A percentile compares a stretch with the other conserved stretches of the same genome.
Evolutionary conservation across 2,888 invertebrate species (phyloP).

Genomic region (Drosophila maculinotata): DNA sequence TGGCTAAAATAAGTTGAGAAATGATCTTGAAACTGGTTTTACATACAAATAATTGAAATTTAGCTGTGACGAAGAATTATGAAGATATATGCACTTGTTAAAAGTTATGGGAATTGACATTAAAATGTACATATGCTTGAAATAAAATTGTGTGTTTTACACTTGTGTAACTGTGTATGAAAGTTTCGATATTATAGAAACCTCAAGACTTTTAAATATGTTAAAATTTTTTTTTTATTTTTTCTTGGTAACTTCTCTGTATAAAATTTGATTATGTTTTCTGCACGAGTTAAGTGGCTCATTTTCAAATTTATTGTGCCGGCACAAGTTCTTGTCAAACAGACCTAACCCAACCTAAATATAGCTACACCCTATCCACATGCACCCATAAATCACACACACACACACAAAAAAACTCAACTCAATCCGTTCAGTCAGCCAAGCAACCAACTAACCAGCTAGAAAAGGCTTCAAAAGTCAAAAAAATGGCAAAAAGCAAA

Average conservation of each 20-base stretch:
- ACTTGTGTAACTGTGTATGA: no score
- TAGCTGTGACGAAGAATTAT: neutral
- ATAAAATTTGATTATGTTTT: constrained; percentile 17
- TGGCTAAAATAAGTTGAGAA: constrained; percentile 17
- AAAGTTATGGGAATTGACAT: no score
- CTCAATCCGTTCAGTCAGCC: constrained; percentile 54
- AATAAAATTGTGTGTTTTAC: no score
- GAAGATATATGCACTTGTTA: neutral
- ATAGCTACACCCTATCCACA: constrained; percentile 22
- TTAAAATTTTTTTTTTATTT: neutral
- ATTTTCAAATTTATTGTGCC: constrained; percentile 43
- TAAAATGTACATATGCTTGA: no score
- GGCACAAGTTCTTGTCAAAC: constrained; percentile 38
- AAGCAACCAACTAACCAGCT: constrained; percentile 53
- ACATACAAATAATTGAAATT: constrained; percentile 16
- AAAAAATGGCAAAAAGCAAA: constrained; percentile 44
- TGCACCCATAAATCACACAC: constrained; percentile 61
- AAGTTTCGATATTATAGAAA: no score
- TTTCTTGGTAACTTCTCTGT: neutral
- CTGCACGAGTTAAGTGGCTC: constrained; percentile 31
- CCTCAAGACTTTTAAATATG: no score
- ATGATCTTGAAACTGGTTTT: constrained; percentile 24
- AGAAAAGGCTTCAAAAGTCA: constrained; percentile 64
- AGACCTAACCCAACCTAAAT: constrained; percentile 58
- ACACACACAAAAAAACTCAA: constrained; percentile 24